phyloP scores from a whole-genome alignment of 2,113 vertebrate species.

The Myocastor coypus region DNA sequence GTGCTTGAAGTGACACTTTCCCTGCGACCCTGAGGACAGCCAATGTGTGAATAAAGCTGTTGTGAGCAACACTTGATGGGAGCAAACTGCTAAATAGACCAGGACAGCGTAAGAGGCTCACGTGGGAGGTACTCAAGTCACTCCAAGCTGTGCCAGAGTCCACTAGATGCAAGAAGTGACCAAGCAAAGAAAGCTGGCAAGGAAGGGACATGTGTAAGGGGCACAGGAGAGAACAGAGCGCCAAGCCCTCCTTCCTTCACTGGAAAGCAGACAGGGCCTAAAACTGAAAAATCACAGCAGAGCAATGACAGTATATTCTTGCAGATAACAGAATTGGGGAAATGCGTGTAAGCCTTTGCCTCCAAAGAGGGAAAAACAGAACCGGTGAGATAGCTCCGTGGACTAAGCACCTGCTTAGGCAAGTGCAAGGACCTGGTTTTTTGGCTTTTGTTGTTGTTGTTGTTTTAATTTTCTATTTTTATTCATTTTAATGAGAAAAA shows the following conservation, averaged over 20 bases:
- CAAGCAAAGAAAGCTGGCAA: background rate
- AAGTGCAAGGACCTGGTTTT: too few species aligned
- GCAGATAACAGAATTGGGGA: background rate
- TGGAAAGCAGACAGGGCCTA: background rate
- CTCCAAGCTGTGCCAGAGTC: background rate
- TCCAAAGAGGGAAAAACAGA: background rate
- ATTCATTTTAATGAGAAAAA: too few species aligned
- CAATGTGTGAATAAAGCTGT: background rate
- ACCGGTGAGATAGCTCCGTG: too few species aligned
- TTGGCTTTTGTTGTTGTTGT: too few species aligned
- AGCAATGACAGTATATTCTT: background rate
- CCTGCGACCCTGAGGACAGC: accelerated
- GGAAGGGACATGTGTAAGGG: accelerated
- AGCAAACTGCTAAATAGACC: background rate
- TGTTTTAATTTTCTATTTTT: too few species aligned
- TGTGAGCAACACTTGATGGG: background rate
- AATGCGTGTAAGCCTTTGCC: background rate
- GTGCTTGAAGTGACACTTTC: background rate
- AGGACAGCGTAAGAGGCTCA: background rate
- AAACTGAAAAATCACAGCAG: background rate
- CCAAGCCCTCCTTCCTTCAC: background rate
- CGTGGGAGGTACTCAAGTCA: background rate
- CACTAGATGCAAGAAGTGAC: background rate
- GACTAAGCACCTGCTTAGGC: too few species aligned
- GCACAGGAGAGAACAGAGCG: accelerated